Evolutionary conservation across 1,140 invertebrate genomes (phyloP), one percentile per base, ranked within the genome.

Genomic region (Archegozetes longisetosus): DNA sequence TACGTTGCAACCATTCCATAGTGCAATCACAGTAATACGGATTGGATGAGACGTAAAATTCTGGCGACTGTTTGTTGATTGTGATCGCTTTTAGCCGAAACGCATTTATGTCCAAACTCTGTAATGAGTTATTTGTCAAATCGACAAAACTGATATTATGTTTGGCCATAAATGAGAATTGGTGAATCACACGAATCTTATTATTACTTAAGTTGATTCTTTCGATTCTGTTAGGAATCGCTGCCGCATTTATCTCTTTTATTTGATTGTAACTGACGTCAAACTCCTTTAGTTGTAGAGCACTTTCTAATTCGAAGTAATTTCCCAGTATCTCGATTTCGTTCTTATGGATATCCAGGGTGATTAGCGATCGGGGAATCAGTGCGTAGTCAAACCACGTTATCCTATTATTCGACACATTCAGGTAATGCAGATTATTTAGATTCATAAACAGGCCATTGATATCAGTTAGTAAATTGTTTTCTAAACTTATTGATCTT

Each of bases 321-420:
- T 92, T 92, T 27, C 82, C 82, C 1, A 94, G 75, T 67, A 88
- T 82, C 68, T 79, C 78, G 61, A 93, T 82, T 67, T 84, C 81
- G 73, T 94, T 94, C 68, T 84, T 83, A 72, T 91, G 88, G 66
- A 94, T 76, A 73, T 93, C 88, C 48, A 94, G 73, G 86, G 87
- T 91, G 66, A 88, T 83, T 59, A 93, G 75, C 62, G 81, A 82
- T 50, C 74, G 70, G 0, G 90, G 88, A 52, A 93, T 80, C 57
- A 89, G 76, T 17, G 83, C 80, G 71, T 91, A 93, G 73, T 93
- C 88, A 74, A 94, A 93, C 80, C 84, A 84, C 66, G 86, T 79
- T 64, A 94, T 75, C 67, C 83, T 81, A 75, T 94, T 94, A 73
- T 88, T 86, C 25, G 86, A 90, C 60, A 92, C 83, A 74, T 93